Percentiles rank a stretch among this genome's conserved stretches.
phyloP scores from a whole-genome alignment of 2,113 vertebrate genomes.

The Symphodus melops region DNA sequence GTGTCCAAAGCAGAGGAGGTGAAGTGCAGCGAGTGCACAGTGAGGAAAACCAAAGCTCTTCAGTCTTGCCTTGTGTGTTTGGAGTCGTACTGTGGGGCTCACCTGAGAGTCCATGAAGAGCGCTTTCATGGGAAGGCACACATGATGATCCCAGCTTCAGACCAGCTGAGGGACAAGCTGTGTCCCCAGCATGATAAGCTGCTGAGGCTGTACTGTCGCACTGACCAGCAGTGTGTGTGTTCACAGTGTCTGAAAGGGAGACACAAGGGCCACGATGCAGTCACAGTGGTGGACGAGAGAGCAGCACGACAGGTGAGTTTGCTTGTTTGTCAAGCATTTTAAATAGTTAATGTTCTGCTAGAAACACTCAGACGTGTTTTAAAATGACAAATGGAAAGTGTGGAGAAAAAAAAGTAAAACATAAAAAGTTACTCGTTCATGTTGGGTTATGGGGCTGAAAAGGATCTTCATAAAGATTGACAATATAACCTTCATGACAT shows the following conservation, averaged over 20 bases:
- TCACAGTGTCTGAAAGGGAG: conserved; percentile 76
- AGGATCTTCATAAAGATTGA: too few species aligned
- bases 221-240: conserved; percentile 79
- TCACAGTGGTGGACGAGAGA: conserved; percentile 57
- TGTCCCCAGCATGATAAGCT: conserved; percentile 75
- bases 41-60: conserved; percentile 87
- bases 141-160: conserved; percentile 80
- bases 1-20: conserved; percentile 61
- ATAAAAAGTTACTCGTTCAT: too few species aligned
- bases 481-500: too few species aligned
- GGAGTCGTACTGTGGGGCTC: conserved; percentile 90
- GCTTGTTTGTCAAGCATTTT: neutral
- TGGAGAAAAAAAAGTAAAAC: too few species aligned
- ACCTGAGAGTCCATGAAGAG: conserved; percentile 90
- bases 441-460: too few species aligned
- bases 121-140: conserved; percentile 85
- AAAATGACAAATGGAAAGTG: too few species aligned
- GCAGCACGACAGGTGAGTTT: conserved; percentile 73
- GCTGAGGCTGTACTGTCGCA: conserved; percentile 79
- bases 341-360: neutral
- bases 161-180: conserved; percentile 68
- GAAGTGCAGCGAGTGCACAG: conserved; percentile 88
- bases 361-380: neutral
- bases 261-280: conserved; percentile 78
- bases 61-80: conserved; percentile 91